These are phyloP conservation scores for Mellilla xanthometata DNA, from an alignment of 2,888 invertebrate genomes.

Conservation along the genomic window DNA sequence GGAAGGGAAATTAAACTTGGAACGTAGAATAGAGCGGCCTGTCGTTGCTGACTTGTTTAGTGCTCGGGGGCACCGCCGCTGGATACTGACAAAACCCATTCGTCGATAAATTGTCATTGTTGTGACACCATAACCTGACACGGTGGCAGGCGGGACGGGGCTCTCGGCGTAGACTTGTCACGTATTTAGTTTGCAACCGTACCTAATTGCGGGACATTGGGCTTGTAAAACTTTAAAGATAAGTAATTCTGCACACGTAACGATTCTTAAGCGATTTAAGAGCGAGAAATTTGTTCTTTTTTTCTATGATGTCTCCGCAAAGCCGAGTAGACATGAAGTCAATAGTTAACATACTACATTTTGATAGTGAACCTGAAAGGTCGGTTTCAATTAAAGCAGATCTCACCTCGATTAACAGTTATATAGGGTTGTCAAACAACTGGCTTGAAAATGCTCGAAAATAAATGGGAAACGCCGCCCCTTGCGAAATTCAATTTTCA, in stretches of 20 bases:
- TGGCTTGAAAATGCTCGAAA: slow-evolving; percentile 4
- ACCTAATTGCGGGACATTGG: slow-evolving; percentile 37
- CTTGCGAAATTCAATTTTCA: slow-evolving; percentile 14
- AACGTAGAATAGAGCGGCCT: slow-evolving; percentile 8
- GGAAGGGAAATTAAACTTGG: too few species aligned
- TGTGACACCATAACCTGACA: slow-evolving; percentile 55
- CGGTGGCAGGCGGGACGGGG: slow-evolving; percentile 25
- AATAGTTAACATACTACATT: slow-evolving; percentile 5
- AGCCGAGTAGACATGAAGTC: slow-evolving; percentile 3
- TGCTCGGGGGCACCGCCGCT: slow-evolving; percentile 31
- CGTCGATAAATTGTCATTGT: slow-evolving; percentile 66
- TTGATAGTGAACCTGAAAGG: slow-evolving; percentile 12
- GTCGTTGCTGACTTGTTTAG: slow-evolving; percentile 56
- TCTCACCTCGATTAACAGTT: slow-evolving; percentile 8
- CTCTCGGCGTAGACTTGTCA: slow-evolving; percentile 33
- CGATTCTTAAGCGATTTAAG: too few species aligned
- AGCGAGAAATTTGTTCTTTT: too few species aligned
- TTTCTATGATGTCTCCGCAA: not conserved
- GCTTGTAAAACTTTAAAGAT: not conserved
- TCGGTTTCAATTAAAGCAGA: slow-evolving; percentile 17
- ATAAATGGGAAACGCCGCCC: not conserved
- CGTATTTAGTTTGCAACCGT: slow-evolving; percentile 42
- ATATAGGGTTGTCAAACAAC: slow-evolving; percentile 17
- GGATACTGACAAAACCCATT: slow-evolving; percentile 45
- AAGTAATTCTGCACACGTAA: not conserved